Evolutionary conservation across 2,113 vertebrate genomes (phyloP), one percentile per base, ranked within the genome.

Genomic region (Morone saxatilis): DNA sequence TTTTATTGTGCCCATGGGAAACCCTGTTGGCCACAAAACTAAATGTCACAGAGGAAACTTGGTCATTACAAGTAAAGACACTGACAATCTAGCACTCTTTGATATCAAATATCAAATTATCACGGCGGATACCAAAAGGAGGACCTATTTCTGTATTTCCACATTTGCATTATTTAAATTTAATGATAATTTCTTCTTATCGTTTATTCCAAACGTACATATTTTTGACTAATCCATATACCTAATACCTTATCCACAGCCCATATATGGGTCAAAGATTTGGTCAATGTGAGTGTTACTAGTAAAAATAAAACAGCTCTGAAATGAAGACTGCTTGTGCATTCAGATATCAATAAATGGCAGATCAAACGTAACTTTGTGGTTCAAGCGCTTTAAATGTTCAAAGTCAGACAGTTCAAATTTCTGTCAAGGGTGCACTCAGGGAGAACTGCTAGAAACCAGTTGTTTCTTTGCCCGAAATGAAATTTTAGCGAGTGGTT

Each of bases 51-150:
- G 3, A 54, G 16, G 14, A 7, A n/a, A 57, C 50, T 54, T 63
- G 2, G 9, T 57, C 59, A 70, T 48, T 59, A 70, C 38, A 54
- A 54, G 9, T 59, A 72, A 81, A 17, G 6, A 13, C 0, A 47
- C 10, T 61, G 3, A 45, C 61, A 0, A 75, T 4, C 5, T 11
- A 11, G 3, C 54, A 2, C 12, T 63, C 16, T 65, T 72, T 87
- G 19, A 60, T 65, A 71, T 76, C 63, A 59, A 79, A 74, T 54
- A 70, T 73, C 38, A 71, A 7, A 38, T 38, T 54, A 43, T 16
- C 12, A 57, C 1, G 2, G 13, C 50, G 20, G 77, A 61, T 20
- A 57, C 13, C 31, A 74, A 67, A 63, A 56, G n/a, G 45, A 79
- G 43, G 38, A 7, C 20, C 11, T 19, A 1, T 38, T 59, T 17